Base-by-base conservation (phyloP, 2,113 vertebrate genomes). In the Thunnus maccoyii region DNA sequence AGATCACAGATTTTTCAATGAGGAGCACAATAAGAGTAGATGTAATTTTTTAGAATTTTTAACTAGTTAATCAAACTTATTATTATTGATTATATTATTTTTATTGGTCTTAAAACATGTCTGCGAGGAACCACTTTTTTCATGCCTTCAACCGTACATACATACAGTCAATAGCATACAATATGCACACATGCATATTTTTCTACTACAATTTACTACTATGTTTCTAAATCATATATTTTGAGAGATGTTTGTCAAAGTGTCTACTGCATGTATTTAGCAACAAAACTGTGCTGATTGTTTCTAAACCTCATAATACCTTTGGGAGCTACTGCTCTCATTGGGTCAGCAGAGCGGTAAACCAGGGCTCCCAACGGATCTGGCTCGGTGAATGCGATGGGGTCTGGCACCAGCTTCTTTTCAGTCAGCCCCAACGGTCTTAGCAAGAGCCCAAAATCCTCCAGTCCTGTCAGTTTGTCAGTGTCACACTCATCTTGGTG, bases 341-440 rank as follows among this genome's bases (percentile, higher is more conserved):
- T 63, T 1, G 81, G 66, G 13, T 61, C 82, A 51, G 79, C 65
- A 18, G 86, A 67, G 78, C 72, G 88, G 84, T 91, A 90, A 75
- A 91, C 92, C 48, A 92, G 82, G 9, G 95, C 92, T 54, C 96
- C 96, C 0, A 96, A 94, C 2, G 96, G 96, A 91, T 96, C 96
- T 1, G 93, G 89, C 68, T 95, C 95, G 6, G 78, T 76, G 85
- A 96, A 96, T 30, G 88, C 71, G 32, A 96, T 95, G n/a, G 95
- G 94, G 63, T 95, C 95, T 10, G 95, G 96, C 50, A 94, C 91
- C 46, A 89, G 84, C 80, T 94, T 96, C 84, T 95, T 96, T 63
- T 96, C 95, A 55, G 91, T 95, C 76, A 96, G 90, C 5, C 96
- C 96, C 54, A 96, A 77, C 0, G 95, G 95, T 57, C 92, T 92